Evolutionary conservation across 2,797 vertebrate genomes (phyloP).

Genomic region (Limnodromus scolopaceus): DNA sequence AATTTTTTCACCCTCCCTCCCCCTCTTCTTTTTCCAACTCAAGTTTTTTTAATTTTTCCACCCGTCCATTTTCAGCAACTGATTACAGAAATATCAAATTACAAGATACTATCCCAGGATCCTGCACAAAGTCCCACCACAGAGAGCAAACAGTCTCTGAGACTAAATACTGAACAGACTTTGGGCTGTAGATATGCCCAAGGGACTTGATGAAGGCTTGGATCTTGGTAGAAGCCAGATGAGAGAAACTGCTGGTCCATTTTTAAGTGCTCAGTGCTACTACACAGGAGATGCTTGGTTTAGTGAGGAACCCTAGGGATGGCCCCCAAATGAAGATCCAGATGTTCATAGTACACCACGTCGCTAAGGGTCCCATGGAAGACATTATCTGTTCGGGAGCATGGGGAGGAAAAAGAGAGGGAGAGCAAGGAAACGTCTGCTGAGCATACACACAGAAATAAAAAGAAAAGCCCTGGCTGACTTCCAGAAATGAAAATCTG

Average conservation of each 20-base stretch:
- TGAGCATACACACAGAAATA: not conserved
- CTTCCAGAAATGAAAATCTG: conserved; percentile 29
- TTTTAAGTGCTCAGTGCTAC: not conserved
- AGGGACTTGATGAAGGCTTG: not conserved
- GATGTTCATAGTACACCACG: not conserved
- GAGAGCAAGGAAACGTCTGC: not conserved
- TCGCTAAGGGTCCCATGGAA: not conserved
- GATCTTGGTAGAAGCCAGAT: not conserved
- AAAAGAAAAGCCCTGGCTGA: not conserved
- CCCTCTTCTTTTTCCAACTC: not conserved
- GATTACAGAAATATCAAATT: not conserved
- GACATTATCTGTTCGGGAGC: not conserved
- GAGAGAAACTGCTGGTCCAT: not conserved
- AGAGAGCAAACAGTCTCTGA: not conserved
- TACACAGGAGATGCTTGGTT: not conserved
- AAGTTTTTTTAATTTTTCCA: not conserved
- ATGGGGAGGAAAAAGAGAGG: not conserved
- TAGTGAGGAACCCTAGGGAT: not conserved
- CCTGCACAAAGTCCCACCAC: not conserved
- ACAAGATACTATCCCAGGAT: not conserved
- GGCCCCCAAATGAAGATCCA: not conserved
- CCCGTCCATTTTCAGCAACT: not conserved
- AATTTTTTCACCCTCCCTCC: rapidly evolving
- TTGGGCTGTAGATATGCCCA: not conserved
- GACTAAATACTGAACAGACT: not conserved